These are phyloP conservation scores for Apis florea DNA, from an alignment of 1,140 invertebrate genomes.

Conservation along the genomic window DNA sequence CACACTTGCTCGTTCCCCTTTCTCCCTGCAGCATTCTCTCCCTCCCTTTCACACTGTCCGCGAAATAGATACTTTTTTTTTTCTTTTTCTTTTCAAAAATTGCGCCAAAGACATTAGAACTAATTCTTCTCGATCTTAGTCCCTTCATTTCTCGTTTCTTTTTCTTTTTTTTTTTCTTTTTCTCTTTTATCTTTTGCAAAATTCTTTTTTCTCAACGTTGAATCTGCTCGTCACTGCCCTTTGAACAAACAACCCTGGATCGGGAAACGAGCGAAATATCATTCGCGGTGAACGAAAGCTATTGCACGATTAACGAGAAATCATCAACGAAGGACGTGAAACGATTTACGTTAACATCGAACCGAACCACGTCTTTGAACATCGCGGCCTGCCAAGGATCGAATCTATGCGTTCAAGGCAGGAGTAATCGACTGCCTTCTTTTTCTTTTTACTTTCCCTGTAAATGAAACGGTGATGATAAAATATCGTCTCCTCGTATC, in stretches of 20 bases:
- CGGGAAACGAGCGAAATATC: neutral
- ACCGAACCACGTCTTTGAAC: neutral
- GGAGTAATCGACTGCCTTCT: slow-evolving; percentile 55
- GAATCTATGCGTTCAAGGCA: slow-evolving; percentile 35
- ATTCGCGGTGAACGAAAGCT: slow-evolving; percentile 4
- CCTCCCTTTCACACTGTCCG: neutral
- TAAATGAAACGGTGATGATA: slow-evolving; percentile 35
- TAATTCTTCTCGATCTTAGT: slow-evolving; percentile 42
- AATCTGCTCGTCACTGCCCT: neutral
- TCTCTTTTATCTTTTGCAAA: slow-evolving; percentile 7
- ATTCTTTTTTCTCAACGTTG: slow-evolving; percentile 18
- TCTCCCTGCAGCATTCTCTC: neutral
- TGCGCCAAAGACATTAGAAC: slow-evolving; percentile 46
- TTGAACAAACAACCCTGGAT: slow-evolving; percentile 25
- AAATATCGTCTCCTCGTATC: slow-evolving; percentile 22
- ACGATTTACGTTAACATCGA: neutral
- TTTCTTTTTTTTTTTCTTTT: neutral
- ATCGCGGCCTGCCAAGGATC: slow-evolving; percentile 22
- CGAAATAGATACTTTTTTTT: slow-evolving; percentile 21
- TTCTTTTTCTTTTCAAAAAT: slow-evolving; percentile 30
- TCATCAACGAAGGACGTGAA: neutral
- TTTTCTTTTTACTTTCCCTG: slow-evolving; percentile 12
- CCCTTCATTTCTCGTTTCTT: slow-evolving; percentile 9
- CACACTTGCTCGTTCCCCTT: neutral
- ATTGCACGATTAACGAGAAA: slow-evolving; percentile 23